phyloP scores from a whole-genome alignment of 2,888 invertebrate species.

The Anagyrus pseudococci region DNA sequence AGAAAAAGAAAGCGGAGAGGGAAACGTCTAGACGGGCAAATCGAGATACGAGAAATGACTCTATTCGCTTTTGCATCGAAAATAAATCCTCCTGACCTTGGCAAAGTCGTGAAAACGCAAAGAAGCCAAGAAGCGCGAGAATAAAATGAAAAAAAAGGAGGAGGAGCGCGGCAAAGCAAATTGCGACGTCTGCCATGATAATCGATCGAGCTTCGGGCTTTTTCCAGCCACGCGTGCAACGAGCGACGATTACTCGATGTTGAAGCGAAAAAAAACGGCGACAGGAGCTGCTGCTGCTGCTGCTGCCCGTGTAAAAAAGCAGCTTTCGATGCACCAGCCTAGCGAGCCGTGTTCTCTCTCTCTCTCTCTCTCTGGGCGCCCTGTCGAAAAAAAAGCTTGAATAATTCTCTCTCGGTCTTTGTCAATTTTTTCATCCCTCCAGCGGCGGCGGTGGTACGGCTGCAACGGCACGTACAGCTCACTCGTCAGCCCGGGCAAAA shows the following conservation, averaged over 20 bases:
- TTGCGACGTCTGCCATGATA: too few relatives aligned
- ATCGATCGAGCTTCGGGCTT: constrained; percentile 25
- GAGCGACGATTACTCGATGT: constrained; percentile 13
- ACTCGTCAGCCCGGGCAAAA: constrained; percentile 2
- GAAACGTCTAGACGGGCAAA: constrained; percentile 7
- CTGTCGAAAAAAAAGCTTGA: constrained; percentile 23
- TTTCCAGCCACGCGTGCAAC: constrained; percentile 1
- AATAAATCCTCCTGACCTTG: constrained; percentile 19
- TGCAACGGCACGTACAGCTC: neutral
- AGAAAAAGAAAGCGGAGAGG: neutral
- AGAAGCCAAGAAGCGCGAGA: constrained; percentile 14
- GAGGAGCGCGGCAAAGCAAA: too few relatives aligned
- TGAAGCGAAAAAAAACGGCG: neutral
- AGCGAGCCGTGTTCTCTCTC: too few relatives aligned
- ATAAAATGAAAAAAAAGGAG: too few relatives aligned
- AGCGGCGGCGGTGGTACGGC: neutral
- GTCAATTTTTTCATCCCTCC: constrained; percentile 4
- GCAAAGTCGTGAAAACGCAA: neutral
- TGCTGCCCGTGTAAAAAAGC: too few relatives aligned
- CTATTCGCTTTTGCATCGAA: neutral
- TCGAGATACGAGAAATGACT: constrained; percentile 7
- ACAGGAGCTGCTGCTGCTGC: too few relatives aligned
- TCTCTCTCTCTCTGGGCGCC: too few relatives aligned
- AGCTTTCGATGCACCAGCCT: too few relatives aligned
- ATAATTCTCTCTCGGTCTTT: constrained; percentile 25